Conservation (phyloP, 2,888 invertebrate species). For the Hypomecis punctinalis region DNA sequence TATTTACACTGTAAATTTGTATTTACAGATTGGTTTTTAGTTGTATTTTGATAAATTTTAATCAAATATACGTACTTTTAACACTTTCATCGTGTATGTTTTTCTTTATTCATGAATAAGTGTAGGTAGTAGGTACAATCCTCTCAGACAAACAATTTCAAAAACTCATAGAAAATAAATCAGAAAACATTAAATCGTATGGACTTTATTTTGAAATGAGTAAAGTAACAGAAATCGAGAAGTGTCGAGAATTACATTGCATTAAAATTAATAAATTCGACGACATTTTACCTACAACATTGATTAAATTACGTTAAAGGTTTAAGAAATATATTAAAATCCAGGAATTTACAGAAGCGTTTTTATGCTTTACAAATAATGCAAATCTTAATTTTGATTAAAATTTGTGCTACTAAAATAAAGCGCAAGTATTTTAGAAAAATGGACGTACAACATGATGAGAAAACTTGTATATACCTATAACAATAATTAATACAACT, state of each 20-base stretch:
- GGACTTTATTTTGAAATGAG: conserved; percentile 34
- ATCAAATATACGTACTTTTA: conserved; percentile 71
- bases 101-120: conserved; percentile 19
- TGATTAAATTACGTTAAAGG: conserved; percentile 26
- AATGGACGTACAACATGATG: conserved; percentile 35
- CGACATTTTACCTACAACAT: conserved; percentile 32
- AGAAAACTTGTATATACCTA: conserved; percentile 23
- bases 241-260: conserved; percentile 22
- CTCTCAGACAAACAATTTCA: background rate
- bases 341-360: conserved; percentile 10
- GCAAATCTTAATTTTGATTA: background rate
- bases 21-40: conserved; percentile 62
- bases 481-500: conserved; percentile 23
- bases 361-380: conserved; percentile 5
- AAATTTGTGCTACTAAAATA: conserved; percentile 27
- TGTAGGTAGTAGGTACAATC: background rate
- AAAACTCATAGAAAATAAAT: conserved; percentile 10
- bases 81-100: conserved; percentile 53
- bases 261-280: conserved; percentile 38
- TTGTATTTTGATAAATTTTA: conserved; percentile 41
- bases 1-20: conserved; percentile 57
- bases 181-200: conserved; percentile 18
- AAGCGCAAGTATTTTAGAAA: conserved; percentile 29
- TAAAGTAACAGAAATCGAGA: conserved; percentile 30
- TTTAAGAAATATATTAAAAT: conserved; percentile 9